Evolutionary conservation across 2,888 invertebrate species (phyloP).

Genomic region (Agrenia bidenticulata): DNA sequence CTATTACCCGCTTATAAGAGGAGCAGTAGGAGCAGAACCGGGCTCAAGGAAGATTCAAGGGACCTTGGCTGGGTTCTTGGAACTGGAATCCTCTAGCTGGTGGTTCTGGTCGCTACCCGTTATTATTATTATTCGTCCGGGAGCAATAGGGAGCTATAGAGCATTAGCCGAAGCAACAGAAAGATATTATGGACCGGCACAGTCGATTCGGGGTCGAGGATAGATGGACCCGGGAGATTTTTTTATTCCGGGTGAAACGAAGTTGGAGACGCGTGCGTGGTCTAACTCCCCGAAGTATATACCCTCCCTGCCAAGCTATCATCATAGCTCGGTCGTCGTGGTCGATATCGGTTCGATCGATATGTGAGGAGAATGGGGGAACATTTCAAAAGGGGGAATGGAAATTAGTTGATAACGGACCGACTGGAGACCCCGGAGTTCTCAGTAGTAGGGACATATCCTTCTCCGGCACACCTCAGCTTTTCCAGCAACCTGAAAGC

Average conservation of each 20-base stretch:
- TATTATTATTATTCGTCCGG: conserved; percentile 1
- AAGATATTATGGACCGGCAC: neutral
- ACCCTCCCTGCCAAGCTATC: too few relatives aligned
- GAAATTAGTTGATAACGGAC: conserved; percentile 4
- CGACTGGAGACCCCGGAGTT: conserved; percentile 6
- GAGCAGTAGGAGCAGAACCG: too few relatives aligned
- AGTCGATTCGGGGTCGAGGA: conserved; percentile 4
- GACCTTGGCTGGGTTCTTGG: too few relatives aligned
- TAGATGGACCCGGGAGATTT: conserved; percentile 9
- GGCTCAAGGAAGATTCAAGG: too few relatives aligned
- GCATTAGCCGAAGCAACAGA: neutral
- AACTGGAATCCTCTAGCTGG: neutral
- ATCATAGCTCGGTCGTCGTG: neutral
- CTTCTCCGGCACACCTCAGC: conserved; percentile 34
- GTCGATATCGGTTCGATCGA: conserved; percentile 22
- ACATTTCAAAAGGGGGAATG: conserved; percentile 1
- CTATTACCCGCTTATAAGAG: too few relatives aligned
- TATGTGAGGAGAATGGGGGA: conserved; percentile 27
- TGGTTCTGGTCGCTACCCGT: neutral
- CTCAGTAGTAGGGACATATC: conserved; percentile 22
- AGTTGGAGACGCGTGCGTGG: conserved; percentile 3
- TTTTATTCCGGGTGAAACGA: neutral
- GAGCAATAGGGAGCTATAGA: neutral
- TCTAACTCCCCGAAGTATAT: neutral
- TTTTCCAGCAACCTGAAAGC: conserved; percentile 15